phyloP scores from a whole-genome alignment of 1,140 invertebrate species.

The Periplaneta americana region DNA sequence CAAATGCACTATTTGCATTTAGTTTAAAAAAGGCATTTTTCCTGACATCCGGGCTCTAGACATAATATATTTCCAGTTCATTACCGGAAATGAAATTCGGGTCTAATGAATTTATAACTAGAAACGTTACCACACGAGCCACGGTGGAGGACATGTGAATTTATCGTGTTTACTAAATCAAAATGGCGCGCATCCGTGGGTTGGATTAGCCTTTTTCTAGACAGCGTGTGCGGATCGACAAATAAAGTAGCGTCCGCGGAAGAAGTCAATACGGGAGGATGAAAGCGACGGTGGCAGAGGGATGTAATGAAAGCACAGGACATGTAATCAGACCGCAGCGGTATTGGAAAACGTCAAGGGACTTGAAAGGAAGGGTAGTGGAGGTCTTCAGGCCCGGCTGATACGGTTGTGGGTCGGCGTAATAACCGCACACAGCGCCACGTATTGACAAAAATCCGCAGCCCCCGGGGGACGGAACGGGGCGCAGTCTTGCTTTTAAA shows the following conservation, averaged over 20 bases:
- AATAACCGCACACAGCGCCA: not conserved
- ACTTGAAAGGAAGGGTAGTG: not conserved
- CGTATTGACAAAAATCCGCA: not conserved
- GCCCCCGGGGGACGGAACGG: not conserved
- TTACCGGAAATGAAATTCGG: too few relatives aligned
- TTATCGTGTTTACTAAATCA: too few relatives aligned
- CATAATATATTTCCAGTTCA: too few relatives aligned
- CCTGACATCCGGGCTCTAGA: too few relatives aligned
- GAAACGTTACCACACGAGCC: too few relatives aligned
- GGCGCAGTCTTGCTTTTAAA: not conserved
- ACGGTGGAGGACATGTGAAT: too few relatives aligned
- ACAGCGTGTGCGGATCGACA: too few relatives aligned
- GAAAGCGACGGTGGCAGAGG: not conserved
- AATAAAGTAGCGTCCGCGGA: not conserved
- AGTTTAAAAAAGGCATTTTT: too few relatives aligned
- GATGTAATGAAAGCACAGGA: not conserved
- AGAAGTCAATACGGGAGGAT: not conserved
- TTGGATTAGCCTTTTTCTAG: too few relatives aligned
- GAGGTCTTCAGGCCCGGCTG: not conserved
- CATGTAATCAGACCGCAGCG: not conserved
- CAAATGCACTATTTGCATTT: too few relatives aligned
- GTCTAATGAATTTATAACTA: too few relatives aligned
- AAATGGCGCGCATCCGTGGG: too few relatives aligned
- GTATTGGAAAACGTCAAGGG: not conserved
- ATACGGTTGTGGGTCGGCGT: not conserved